Base-by-base conservation (phyloP, 2,113 vertebrate species). In the Cacatua alba region DNA sequence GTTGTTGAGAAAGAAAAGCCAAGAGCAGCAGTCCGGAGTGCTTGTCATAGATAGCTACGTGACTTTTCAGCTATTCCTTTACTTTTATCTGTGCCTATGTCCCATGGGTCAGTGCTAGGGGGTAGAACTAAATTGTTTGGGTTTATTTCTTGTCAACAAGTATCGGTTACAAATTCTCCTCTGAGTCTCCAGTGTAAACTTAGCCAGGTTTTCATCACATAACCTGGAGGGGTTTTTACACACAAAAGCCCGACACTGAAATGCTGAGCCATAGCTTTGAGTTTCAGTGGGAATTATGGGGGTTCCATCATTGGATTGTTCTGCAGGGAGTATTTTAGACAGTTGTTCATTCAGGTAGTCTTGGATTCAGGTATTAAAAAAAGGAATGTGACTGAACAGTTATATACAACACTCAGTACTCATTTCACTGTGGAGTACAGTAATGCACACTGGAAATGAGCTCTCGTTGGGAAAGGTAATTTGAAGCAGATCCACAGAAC, bases 401-500 rank as follows among this genome's bases (percentile, higher is more conserved):
- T 88, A 89, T 82, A 62, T 52, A 37, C 41, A 87, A 53, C 90
- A 48, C 87, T 94, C 91, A 62, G 17, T 89, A 48, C 49, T 96
- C 93, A 91, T 97, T 97, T 97, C 96, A 55, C 78, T 85, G 85
- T 43, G 62, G 92, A 90, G 70, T 65, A 57, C 57, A 35, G 90
- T 96, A 94, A 97, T 95, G 91, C 89, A 70, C 92, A 21, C 3
- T 95, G 88, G 94, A 96, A 97, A 97, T 97, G 92, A 97, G 86
- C 86, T 92, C 96, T 95, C 81, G 20, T 94, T 92, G 93, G 86
- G 81, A 97, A 97, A 97, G 96, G 97, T 97, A 96, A 97, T 94
- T 95, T 75, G 64, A 81, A 91, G 90, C 82, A 39, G 91, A 94
- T 94, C 92, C 1, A 4, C 63, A 53, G 94, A 91, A 94, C 79